These are phyloP conservation scores for Macrophya annulata DNA, from an alignment of 2,888 invertebrate species.

Conservation along the genomic window DNA sequence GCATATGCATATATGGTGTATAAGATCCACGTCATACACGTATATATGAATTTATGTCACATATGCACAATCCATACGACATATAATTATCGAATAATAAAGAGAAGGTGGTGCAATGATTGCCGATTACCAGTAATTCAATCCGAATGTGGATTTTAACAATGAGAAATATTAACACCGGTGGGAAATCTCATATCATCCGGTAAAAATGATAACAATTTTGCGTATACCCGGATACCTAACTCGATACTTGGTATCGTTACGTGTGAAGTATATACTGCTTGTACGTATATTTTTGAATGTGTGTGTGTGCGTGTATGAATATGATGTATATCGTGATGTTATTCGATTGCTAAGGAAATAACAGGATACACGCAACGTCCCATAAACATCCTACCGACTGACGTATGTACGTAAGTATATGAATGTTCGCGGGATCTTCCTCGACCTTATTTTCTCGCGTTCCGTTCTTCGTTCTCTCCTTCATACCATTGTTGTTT, in stretches of 20 bases:
- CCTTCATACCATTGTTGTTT: constrained; percentile 28
- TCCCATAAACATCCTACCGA: constrained; percentile 77
- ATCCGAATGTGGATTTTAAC: too few relatives aligned
- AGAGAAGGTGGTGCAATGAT: constrained; percentile 6
- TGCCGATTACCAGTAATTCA: neutral
- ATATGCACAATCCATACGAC: constrained; percentile 10
- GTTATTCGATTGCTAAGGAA: constrained; percentile 74
- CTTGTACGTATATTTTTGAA: constrained; percentile 64
- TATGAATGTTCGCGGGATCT: constrained; percentile 36
- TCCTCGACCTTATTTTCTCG: constrained; percentile 45
- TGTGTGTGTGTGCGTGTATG: constrained; percentile 43
- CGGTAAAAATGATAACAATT: constrained; percentile 51
- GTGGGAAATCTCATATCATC: constrained; percentile 39
- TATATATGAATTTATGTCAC: constrained; percentile 18
- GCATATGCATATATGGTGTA: neutral
- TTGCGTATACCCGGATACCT: constrained; percentile 3
- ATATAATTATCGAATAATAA: neutral
- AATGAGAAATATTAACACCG: neutral
- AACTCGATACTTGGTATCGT: constrained; percentile 46
- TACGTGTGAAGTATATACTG: neutral
- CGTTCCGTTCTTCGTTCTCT: constrained; percentile 27
- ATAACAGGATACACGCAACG: constrained; percentile 79
- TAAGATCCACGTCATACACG: neutral
- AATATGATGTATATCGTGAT: constrained; percentile 58
- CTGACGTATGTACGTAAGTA: constrained; percentile 14